phyloP scores from a whole-genome alignment of 2,888 invertebrate species.

The Rhogogaster chlorosoma region DNA sequence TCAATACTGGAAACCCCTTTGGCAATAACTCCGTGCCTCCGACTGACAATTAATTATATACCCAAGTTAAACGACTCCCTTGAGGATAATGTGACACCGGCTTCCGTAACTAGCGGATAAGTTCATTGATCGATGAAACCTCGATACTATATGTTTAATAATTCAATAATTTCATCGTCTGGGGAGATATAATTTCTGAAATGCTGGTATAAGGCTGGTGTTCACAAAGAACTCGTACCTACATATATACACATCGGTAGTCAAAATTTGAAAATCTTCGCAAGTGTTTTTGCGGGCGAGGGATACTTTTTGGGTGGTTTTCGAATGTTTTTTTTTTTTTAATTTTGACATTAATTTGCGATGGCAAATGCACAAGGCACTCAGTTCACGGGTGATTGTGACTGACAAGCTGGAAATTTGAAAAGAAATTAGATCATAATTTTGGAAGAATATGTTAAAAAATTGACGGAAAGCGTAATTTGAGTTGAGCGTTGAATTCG shows the following conservation, averaged over 20 bases:
- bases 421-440: no score
- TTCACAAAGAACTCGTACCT: no score
- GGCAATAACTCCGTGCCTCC: neutral
- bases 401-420: no score
- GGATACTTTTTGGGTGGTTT: no score
- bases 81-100: neutral
- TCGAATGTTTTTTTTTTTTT: no score
- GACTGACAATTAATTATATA: neutral
- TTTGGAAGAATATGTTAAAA: neutral
- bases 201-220: no score
- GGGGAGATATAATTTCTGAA: neutral
- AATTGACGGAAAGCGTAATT: neutral
- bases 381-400: no score
- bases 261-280: no score
- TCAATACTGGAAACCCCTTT: constrained; percentile 19
- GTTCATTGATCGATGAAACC: neutral
- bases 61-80: neutral
- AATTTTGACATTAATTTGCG: no score
- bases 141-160: neutral
- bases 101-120: neutral
- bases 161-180: neutral
- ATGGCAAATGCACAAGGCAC: no score
- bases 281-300: no score
- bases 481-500: neutral
- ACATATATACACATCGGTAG: no score